Conservation (phyloP, 2,113 vertebrate genomes). For the Isichthys henryi region DNA sequence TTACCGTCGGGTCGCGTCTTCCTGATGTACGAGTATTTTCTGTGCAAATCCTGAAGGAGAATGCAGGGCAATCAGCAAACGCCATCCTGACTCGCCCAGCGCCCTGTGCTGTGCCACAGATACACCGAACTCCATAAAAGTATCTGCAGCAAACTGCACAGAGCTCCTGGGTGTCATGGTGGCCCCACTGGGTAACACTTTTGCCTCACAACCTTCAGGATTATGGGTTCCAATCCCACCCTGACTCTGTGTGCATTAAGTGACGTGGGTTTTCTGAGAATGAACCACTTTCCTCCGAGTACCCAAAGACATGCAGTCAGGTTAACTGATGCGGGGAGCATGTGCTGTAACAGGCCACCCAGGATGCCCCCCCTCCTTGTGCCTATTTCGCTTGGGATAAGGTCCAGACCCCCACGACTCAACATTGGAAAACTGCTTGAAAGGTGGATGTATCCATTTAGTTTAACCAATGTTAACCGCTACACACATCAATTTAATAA, state of each 20-base stretch:
- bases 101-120: neutral
- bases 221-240: neutral
- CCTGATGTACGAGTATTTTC: constrained; percentile 81
- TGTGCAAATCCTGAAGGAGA: constrained; percentile 71
- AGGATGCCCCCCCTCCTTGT: neutral
- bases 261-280: neutral
- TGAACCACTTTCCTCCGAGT: neutral
- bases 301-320: neutral
- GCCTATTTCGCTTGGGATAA: neutral
- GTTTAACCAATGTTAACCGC: neutral
- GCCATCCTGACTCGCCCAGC: neutral
- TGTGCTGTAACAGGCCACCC: neutral
- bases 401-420: neutral
- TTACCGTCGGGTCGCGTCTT: constrained; percentile 88
- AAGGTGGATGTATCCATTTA: neutral
- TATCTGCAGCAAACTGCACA: neutral
- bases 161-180: neutral
- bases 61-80: neutral
- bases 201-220: neutral
- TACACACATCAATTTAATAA: neutral
- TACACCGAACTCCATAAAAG: neutral
- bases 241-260: neutral
- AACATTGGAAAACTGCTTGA: neutral
- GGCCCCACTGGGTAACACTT: neutral
- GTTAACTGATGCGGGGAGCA: neutral